These are phyloP conservation scores for Castor canadensis DNA, from an alignment of 2,113 vertebrate genomes.

Conservation along the genomic window DNA sequence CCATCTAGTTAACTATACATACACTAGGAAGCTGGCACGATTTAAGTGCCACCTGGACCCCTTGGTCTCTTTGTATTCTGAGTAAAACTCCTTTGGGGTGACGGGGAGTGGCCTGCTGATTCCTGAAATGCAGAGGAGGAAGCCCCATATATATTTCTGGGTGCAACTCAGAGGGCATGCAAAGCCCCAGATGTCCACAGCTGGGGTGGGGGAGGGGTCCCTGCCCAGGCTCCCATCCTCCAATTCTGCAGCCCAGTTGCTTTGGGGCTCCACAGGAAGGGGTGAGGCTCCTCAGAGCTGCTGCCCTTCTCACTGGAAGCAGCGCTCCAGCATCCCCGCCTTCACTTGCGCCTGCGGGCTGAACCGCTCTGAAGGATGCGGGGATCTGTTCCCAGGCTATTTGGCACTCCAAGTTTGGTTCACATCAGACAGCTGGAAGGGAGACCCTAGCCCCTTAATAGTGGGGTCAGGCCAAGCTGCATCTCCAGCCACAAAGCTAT, in stretches of 20 bases:
- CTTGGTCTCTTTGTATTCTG: background rate
- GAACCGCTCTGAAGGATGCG: background rate
- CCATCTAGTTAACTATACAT: background rate
- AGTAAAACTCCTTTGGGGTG: slow-evolving; percentile 25
- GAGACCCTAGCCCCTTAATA: slow-evolving; percentile 54
- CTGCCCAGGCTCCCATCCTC: slow-evolving; percentile 52
- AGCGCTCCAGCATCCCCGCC: background rate
- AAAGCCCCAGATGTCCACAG: slow-evolving; percentile 17
- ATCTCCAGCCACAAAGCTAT: slow-evolving; percentile 73
- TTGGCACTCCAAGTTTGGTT: background rate
- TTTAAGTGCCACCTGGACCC: slow-evolving; percentile 13
- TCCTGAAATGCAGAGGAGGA: slow-evolving; percentile 41
- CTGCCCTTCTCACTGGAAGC: slow-evolving; percentile 13
- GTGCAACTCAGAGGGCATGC: background rate
- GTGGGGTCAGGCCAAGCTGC: slow-evolving; percentile 67
- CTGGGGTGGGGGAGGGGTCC: background rate
- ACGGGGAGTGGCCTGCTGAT: slow-evolving; percentile 24
- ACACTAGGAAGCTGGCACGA: slow-evolving; percentile 12
- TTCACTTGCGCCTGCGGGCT: background rate
- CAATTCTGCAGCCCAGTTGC: slow-evolving; percentile 66
- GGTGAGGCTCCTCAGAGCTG: background rate
- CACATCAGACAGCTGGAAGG: background rate
- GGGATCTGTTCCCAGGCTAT: background rate
- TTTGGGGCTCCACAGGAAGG: slow-evolving; percentile 22
- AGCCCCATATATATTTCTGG: background rate